These are phyloP conservation scores for Meandrina meandrites DNA, from an alignment of 92 coral and sea anemone species.

Conservation along the genomic window DNA sequence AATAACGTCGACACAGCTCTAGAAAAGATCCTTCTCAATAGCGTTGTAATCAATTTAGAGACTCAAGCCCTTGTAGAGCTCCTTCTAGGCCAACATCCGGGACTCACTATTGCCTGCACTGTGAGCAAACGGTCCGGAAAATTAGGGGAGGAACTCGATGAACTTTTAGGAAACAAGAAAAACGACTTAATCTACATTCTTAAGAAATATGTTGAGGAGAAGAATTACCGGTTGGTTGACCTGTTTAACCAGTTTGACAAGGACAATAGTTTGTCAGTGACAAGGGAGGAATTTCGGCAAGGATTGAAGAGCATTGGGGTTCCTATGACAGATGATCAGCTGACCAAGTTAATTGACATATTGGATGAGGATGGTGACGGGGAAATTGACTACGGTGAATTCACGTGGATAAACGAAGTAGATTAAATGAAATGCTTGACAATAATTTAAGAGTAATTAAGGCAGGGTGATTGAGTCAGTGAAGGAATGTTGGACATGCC, in stretches of 20 bases:
- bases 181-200: constrained; percentile 65
- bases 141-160: constrained; percentile 47
- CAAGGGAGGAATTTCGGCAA: constrained; percentile 73
- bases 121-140: constrained; percentile 65
- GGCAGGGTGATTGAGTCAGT: too few relatives aligned
- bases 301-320: constrained; percentile 85
- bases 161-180: constrained; percentile 47
- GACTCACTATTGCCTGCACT: constrained; percentile 70
- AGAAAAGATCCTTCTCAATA: constrained; percentile 73
- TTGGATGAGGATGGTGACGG: constrained; percentile 90
- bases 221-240: constrained; percentile 85
- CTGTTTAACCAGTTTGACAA: constrained; percentile 97
- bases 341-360: constrained; percentile 69
- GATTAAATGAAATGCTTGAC: constrained; percentile 38
- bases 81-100: constrained; percentile 65
- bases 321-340: constrained; percentile 85
- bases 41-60: constrained; percentile 77
- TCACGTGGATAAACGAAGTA: constrained; percentile 83
- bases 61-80: constrained; percentile 69
- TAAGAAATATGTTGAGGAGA: constrained; percentile 79
- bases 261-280: constrained; percentile 88
- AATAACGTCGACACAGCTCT: constrained; percentile 73
- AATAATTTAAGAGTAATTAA: not conserved
- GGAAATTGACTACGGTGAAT: constrained; percentile 88
- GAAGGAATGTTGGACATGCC: too few relatives aligned